These are phyloP conservation scores for Passer montanus DNA, from an alignment of 2,113 vertebrate species.

Conservation along the genomic window DNA sequence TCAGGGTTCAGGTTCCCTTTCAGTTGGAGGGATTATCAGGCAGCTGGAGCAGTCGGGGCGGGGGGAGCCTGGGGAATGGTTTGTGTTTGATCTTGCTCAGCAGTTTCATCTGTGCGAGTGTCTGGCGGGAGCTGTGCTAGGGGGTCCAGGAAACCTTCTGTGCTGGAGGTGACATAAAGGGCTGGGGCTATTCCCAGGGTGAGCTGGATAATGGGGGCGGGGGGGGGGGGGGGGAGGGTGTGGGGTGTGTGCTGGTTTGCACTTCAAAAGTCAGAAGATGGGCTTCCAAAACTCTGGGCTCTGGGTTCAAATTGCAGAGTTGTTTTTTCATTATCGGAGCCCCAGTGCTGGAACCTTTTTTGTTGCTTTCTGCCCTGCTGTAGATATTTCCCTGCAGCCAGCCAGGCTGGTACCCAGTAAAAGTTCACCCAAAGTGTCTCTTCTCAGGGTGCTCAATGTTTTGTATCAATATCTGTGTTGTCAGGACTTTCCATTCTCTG, in stretches of 20 bases:
- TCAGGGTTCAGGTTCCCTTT: conserved; percentile 37
- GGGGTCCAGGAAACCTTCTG: not conserved
- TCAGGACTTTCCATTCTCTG: not conserved
- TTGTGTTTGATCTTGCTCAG: conserved; percentile 29
- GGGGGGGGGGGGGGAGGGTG: no score
- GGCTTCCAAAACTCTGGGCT: not conserved
- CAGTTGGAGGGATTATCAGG: not conserved
- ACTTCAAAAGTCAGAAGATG: not conserved
- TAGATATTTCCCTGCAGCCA: not conserved
- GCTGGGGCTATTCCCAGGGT: not conserved
- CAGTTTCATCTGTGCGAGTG: not conserved
- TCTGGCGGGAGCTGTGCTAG: not conserved
- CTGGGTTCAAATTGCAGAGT: not conserved
- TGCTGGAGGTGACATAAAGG: not conserved
- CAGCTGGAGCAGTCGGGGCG: not conserved
- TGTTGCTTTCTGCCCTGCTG: not conserved
- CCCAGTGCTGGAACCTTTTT: accelerated
- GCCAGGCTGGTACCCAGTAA: not conserved
- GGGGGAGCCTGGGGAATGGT: not conserved
- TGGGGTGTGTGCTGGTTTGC: not conserved
- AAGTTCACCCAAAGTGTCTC: not conserved
- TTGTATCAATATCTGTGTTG: not conserved
- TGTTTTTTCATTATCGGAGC: not conserved
- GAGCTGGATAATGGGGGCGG: not conserved
- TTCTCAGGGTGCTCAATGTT: not conserved